Percentiles rank a stretch among this genome's conserved stretches.
phyloP scores from a whole-genome alignment of 2,888 invertebrate species.

The Hymenopus coronatus region DNA sequence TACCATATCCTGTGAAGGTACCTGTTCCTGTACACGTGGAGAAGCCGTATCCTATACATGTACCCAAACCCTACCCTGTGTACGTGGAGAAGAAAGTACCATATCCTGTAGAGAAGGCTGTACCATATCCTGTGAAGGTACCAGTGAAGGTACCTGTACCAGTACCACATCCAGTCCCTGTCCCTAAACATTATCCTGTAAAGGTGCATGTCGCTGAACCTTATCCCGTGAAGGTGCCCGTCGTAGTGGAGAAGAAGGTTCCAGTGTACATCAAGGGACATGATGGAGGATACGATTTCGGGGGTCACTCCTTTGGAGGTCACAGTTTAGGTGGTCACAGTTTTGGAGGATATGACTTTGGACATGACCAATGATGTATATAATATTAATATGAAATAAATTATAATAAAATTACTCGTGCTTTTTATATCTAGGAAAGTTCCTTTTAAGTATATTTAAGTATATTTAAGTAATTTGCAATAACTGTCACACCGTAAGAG shows the following conservation, averaged over 20 bases:
- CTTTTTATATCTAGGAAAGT: too few relatives aligned
- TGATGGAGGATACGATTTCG: background rate
- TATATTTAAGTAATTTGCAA: too few relatives aligned
- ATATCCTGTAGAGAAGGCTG: background rate
- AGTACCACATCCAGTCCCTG: background rate
- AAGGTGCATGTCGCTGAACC: background rate
- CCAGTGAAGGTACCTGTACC: background rate
- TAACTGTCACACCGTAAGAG: too few relatives aligned
- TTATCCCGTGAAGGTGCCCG: background rate
- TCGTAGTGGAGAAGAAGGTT: background rate
- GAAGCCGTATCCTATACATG: background rate
- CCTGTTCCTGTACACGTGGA: background rate
- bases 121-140: constrained; percentile 3
- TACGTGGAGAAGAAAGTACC: background rate
- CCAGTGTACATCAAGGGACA: background rate
- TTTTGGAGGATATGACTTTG: too few relatives aligned
- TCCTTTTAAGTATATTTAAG: too few relatives aligned
- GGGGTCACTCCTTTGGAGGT: background rate
- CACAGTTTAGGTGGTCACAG: too few relatives aligned
- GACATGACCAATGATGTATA: too few relatives aligned
- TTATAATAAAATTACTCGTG: too few relatives aligned
- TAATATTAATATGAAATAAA: too few relatives aligned
- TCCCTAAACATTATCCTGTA: background rate
- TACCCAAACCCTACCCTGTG: background rate
- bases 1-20: background rate